phyloP scores from a whole-genome alignment of 2,797 vertebrate genomes.

The Poecilia gillii region DNA sequence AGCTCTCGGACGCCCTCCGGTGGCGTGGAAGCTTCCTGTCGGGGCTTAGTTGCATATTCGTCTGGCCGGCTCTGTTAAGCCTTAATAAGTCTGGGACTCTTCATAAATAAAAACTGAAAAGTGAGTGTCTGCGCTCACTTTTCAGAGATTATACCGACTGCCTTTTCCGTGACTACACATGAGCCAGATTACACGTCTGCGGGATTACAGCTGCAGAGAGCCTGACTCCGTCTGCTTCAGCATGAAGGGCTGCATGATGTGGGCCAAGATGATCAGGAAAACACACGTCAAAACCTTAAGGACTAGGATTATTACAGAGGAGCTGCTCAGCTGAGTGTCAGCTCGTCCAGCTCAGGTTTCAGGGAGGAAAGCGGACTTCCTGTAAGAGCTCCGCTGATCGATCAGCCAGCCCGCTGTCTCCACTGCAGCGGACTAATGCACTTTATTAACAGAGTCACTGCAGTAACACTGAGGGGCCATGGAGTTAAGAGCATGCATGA shows the following conservation, averaged over 20 bases:
- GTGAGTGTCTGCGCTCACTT: conserved; percentile 1
- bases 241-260: not conserved
- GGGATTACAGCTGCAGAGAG: conserved; percentile 50
- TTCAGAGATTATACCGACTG: conserved; percentile 53
- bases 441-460: not conserved
- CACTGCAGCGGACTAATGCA: not conserved
- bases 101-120: not conserved
- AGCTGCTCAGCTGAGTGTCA: conserved; percentile 36
- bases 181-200: conserved; percentile 49
- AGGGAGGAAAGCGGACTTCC: conserved; percentile 29
- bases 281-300: not conserved
- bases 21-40: not conserved
- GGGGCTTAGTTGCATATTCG: not conserved
- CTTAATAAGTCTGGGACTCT: not conserved
- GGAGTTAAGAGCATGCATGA: not conserved
- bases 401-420: conserved; percentile 34
- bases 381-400: conserved; percentile 37
- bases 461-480: conserved; percentile 9
- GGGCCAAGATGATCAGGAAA: not conserved
- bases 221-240: conserved; percentile 18
- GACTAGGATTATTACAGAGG: not conserved
- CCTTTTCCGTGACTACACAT: conserved; percentile 50
- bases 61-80: not conserved
- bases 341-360: conserved; percentile 42
- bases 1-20: not conserved